Percentiles rank a stretch among this genome's conserved stretches.
Conservation (phyloP, 1,140 invertebrate genomes). For the Sitobion miscanthi region DNA sequence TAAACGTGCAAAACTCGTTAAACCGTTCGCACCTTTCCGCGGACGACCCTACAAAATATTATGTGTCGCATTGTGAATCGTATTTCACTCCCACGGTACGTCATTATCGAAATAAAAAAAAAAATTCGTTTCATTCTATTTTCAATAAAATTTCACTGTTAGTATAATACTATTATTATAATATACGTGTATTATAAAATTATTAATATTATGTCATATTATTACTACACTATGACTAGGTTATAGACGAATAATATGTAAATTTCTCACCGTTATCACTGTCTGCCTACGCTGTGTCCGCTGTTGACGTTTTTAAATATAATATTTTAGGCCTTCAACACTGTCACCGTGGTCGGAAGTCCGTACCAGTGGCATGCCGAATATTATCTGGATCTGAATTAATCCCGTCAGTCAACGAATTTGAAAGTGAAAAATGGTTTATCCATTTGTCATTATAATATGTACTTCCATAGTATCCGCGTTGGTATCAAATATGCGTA, state of each 20-base stretch:
- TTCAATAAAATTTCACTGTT: background rate
- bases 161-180: background rate
- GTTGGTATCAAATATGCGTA: background rate
- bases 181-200: background rate
- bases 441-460: background rate
- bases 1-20: background rate
- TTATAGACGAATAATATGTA: background rate
- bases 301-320: background rate
- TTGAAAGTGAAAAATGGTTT: background rate
- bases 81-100: background rate
- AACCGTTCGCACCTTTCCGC: background rate
- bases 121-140: background rate
- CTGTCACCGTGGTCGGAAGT: background rate
- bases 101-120: background rate
- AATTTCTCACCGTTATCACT: constrained; percentile 14
- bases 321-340: background rate
- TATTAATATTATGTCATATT: background rate
- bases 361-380: background rate
- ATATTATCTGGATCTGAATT: background rate
- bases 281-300: background rate
- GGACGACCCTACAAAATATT: too few species aligned
- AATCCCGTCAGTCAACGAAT: background rate
- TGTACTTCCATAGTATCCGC: background rate
- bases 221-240: background rate
- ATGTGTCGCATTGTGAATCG: background rate